These are phyloP conservation scores for Heterochromis multidens DNA, from an alignment of 2,113 vertebrate species.

Conservation along the genomic window DNA sequence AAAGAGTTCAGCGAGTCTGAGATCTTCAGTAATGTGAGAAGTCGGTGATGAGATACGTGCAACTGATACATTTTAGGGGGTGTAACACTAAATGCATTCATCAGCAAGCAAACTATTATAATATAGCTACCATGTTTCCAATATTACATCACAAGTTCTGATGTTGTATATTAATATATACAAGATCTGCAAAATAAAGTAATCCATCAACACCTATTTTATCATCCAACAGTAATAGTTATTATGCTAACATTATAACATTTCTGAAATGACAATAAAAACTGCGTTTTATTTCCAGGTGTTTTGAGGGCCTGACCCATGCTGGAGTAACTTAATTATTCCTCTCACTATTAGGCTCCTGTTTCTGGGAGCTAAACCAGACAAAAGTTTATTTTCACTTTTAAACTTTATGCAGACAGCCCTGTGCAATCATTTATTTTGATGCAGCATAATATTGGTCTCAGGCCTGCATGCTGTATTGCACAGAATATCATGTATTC, in stretches of 20 bases:
- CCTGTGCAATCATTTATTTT: conserved; percentile 39
- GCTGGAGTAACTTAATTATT: not conserved
- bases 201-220: not conserved
- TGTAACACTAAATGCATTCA: no score
- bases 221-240: not conserved
- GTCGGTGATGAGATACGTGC: not conserved
- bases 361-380: not conserved
- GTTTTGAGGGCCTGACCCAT: not conserved
- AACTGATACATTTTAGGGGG: not conserved
- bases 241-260: not conserved
- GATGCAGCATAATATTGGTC: conserved; percentile 23
- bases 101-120: not conserved
- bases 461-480: conserved; percentile 10
- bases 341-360: not conserved
- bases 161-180: not conserved
- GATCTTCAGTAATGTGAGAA: not conserved
- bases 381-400: conserved; percentile 1
- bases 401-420: not conserved
- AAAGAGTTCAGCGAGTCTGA: not conserved
- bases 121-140: not conserved
- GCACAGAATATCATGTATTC: conserved; percentile 34
- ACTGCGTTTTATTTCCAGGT: not conserved
- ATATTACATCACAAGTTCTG: not conserved
- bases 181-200: not conserved
- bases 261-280: not conserved